These are phyloP conservation scores for Lucilia sericata DNA, from an alignment of 1,140 invertebrate species.

Conservation along the genomic window DNA sequence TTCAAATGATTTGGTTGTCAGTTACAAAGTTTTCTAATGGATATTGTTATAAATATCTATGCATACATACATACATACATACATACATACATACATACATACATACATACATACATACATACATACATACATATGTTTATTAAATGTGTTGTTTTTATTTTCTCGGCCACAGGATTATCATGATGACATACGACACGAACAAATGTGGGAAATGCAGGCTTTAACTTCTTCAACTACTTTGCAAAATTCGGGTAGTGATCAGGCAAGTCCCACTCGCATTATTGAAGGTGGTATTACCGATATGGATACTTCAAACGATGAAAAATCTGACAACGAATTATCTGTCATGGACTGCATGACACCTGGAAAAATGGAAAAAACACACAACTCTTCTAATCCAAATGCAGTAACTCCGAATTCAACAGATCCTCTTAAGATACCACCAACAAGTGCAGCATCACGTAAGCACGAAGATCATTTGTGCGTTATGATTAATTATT, in stretches of 20 bases:
- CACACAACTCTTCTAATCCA: slow-evolving; percentile 47
- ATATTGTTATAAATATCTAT: no score
- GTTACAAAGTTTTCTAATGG: no score
- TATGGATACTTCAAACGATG: slow-evolving; percentile 66
- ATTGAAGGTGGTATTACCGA: slow-evolving; percentile 58
- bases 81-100: no score
- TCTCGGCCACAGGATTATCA: slow-evolving; percentile 77
- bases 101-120: no score
- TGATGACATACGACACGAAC: slow-evolving; percentile 86
- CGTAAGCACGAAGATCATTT: slow-evolving; percentile 36
- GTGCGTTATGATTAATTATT: background rate
- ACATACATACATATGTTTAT: no score
- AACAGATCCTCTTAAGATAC: slow-evolving; percentile 28
- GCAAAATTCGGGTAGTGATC: slow-evolving; percentile 53
- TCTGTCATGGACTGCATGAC: slow-evolving; percentile 64
- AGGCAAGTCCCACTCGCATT: slow-evolving; percentile 56
- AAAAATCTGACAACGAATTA: slow-evolving; percentile 62
- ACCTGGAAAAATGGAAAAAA: slow-evolving; percentile 60
- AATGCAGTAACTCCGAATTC: slow-evolving; percentile 51
- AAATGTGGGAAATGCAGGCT: slow-evolving; percentile 87
- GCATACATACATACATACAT: no score
- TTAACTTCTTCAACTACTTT: slow-evolving; percentile 70
- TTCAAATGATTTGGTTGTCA: no score
- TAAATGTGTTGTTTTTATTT: background rate
- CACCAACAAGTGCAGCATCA: slow-evolving; percentile 36